Evolutionary conservation across 2,113 vertebrate genomes (phyloP).

Genomic region (Hippocampus zosterae): DNA sequence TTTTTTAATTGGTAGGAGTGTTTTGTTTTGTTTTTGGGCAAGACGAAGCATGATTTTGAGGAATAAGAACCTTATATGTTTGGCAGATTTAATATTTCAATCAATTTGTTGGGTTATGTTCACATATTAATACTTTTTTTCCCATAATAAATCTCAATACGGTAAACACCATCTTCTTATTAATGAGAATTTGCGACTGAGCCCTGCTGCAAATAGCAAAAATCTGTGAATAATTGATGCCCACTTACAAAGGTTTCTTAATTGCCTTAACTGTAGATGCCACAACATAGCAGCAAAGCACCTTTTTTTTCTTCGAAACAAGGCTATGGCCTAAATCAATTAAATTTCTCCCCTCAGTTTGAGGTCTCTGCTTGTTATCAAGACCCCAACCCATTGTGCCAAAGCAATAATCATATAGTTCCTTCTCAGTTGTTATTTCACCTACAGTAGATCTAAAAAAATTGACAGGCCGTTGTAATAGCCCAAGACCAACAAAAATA

Average conservation of each 20-base stretch:
- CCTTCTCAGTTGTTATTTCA: too few species aligned
- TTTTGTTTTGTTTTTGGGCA: neutral
- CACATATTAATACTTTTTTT: neutral
- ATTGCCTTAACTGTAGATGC: neutral
- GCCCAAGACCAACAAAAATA: too few species aligned
- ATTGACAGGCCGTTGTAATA: too few species aligned
- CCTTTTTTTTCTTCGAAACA: neutral
- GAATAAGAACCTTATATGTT: neutral
- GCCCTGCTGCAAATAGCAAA: neutral
- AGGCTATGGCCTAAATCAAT: neutral
- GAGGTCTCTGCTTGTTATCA: neutral
- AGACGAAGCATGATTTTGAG: neutral
- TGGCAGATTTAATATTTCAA: neutral
- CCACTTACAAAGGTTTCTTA: neutral
- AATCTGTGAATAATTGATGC: neutral
- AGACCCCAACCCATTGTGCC: neutral
- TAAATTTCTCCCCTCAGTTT: neutral
- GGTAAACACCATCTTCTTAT: neutral
- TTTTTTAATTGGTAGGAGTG: neutral
- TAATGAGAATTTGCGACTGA: neutral
- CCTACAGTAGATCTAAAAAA: too few species aligned
- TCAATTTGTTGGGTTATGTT: neutral
- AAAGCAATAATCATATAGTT: neutral
- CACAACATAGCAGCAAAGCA: neutral
- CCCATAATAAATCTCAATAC: neutral